These are phyloP conservation scores for Bursaphelenchus okinawaensis DNA, from an alignment of 2,888 invertebrate species.

Conservation along the genomic window DNA sequence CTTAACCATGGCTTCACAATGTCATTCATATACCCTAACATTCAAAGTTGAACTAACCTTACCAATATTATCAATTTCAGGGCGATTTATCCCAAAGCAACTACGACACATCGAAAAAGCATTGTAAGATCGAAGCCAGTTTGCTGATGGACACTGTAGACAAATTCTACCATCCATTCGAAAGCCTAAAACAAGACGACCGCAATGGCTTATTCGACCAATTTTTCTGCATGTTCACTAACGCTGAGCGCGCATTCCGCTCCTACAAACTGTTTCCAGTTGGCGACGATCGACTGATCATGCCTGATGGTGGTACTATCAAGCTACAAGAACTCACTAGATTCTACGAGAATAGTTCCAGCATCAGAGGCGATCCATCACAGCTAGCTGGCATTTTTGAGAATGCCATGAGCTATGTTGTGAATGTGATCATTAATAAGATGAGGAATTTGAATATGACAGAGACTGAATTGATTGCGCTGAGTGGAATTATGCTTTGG, in stretches of 20 bases:
- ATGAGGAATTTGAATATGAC: slow-evolving; percentile 44
- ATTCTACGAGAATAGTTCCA: slow-evolving; percentile 44
- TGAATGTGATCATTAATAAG: slow-evolving; percentile 46
- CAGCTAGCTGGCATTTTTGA: slow-evolving; percentile 50
- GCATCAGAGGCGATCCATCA: slow-evolving; percentile 37
- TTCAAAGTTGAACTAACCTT: neutral
- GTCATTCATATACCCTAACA: no score
- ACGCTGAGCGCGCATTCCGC: slow-evolving; percentile 48
- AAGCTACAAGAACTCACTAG: slow-evolving; percentile 41
- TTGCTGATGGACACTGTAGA: slow-evolving; percentile 49
- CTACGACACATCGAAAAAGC: slow-evolving; percentile 45
- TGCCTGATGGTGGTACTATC: slow-evolving; percentile 54
- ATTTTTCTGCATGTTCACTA: slow-evolving; percentile 51
- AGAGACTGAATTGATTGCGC: slow-evolving; percentile 42
- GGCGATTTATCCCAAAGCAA: slow-evolving; percentile 28
- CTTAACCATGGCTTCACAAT: no score
- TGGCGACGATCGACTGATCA: slow-evolving; percentile 45
- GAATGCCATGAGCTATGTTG: slow-evolving; percentile 44
- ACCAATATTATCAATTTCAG: slow-evolving; percentile 6
- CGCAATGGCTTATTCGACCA: slow-evolving; percentile 45
- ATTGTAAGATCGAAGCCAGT: slow-evolving; percentile 48
- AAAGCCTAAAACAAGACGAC: slow-evolving; percentile 35
- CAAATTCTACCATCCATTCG: slow-evolving; percentile 47
- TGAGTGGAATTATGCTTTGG: slow-evolving; percentile 52
- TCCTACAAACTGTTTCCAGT: slow-evolving; percentile 43